Evolutionary conservation across 2,797 vertebrate genomes (phyloP).

Genomic region (Coendou prehensilis): DNA sequence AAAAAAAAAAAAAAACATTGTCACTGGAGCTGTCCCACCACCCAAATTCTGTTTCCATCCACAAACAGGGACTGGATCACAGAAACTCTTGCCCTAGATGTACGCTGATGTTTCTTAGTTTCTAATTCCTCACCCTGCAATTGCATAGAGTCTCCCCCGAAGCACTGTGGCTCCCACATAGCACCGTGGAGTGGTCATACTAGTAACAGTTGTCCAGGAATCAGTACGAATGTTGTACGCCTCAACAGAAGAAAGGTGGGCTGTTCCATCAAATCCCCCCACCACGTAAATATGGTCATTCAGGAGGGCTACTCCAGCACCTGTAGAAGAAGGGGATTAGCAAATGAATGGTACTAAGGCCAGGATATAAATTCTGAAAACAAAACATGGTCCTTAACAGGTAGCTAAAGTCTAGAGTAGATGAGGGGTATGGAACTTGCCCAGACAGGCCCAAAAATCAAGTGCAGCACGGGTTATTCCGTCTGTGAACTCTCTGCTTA

Average conservation of each 20-base stretch:
- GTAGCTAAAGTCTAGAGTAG: not conserved
- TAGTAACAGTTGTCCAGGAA: slow-evolving; percentile 97
- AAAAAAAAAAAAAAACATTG: not conserved
- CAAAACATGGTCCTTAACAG: not conserved
- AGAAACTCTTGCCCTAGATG: not conserved
- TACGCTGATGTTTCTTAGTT: not conserved
- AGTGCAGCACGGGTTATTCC: not conserved
- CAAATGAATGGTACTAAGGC: not conserved
- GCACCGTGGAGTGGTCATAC: slow-evolving; percentile 98
- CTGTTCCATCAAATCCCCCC: slow-evolving; percentile 97
- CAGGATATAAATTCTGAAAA: not conserved
- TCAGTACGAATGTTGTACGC: slow-evolving; percentile 99
- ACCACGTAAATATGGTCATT: slow-evolving; percentile 99
- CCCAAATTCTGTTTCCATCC: not conserved
- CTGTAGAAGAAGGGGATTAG: slow-evolving; percentile 85
- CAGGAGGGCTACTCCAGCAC: slow-evolving; percentile 97
- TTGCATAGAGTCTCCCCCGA: slow-evolving; percentile 97
- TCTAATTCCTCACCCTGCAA: slow-evolving; percentile 94
- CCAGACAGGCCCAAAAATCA: not conserved
- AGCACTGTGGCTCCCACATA: slow-evolving; percentile 98
- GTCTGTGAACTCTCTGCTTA: not conserved
- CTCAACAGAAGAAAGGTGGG: slow-evolving; percentile 98
- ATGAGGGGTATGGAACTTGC: not conserved
- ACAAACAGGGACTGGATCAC: not conserved
- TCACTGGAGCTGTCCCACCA: not conserved